A percentile compares a stretch with the other conserved stretches of the same genome.
Conservation (phyloP, 1,140 invertebrate species). For the Psilanteris sp. region DNA sequence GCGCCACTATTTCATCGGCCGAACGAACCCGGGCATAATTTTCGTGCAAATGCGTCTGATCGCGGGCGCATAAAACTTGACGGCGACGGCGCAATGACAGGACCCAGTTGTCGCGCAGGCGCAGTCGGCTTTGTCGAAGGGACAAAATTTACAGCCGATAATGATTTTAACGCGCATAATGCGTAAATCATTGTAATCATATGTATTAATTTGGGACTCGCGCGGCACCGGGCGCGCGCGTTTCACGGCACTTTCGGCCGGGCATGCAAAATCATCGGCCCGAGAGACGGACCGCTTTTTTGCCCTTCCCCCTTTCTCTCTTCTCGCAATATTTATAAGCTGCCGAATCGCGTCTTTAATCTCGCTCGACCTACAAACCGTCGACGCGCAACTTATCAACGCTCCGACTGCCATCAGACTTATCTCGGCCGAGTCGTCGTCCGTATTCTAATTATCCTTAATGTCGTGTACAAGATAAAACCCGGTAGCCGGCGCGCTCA, state of each 20-base stretch:
- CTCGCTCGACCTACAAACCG: slow-evolving; percentile 49
- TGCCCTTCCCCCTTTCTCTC: too few relatives aligned
- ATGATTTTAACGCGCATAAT: slow-evolving; percentile 39
- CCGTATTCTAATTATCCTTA: slow-evolving; percentile 63
- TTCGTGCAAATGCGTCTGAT: too few relatives aligned
- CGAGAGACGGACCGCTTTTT: slow-evolving; percentile 20
- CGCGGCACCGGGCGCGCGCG: not conserved
- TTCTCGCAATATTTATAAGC: slow-evolving; percentile 46
- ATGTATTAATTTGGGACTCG: slow-evolving; percentile 26
- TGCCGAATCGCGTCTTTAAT: slow-evolving; percentile 55
- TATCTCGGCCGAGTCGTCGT: slow-evolving; percentile 45
- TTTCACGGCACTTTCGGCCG: slow-evolving; percentile 26
- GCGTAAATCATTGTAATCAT: slow-evolving; percentile 31
- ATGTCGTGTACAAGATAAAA: slow-evolving; percentile 61
- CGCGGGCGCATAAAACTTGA: too few relatives aligned
- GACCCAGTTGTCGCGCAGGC: too few relatives aligned
- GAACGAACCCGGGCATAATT: too few relatives aligned
- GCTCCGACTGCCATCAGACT: slow-evolving; percentile 17
- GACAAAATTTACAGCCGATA: slow-evolving; percentile 16
- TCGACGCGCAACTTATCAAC: slow-evolving; percentile 50
- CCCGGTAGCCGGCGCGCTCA: slow-evolving; percentile 46
- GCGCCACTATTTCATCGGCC: too few relatives aligned
- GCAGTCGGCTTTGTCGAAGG: slow-evolving; percentile 3
- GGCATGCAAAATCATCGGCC: slow-evolving; percentile 37
- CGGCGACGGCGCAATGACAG: too few relatives aligned